Evolutionary conservation across 1,140 invertebrate genomes (phyloP), one percentile per base, ranked within the genome.

Genomic region (Drosophila insularis): DNA sequence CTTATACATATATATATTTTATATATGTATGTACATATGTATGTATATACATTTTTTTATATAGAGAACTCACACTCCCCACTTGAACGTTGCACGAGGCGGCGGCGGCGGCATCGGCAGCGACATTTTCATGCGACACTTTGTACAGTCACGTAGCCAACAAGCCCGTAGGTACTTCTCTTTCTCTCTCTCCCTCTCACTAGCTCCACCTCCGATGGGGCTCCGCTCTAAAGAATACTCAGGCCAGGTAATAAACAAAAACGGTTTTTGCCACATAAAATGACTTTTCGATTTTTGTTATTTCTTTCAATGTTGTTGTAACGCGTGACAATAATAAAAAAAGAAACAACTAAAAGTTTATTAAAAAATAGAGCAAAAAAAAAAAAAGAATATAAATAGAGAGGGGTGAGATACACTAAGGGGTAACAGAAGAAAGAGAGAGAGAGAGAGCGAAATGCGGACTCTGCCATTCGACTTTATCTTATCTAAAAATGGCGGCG

Each of bases 81-180:
- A 86, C 80, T 86, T 80, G 75, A 86, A 75, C 61, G 54, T 62
- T 79, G 65, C 81, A 86, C 81, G 70, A 77, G 74, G 69, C 60
- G 46, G 54, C 68, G 60, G 55, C 63, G 1, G 40, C 40, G 73
- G 66, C 60, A 43, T 46, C 68, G 60, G 50, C 61, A 10, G 43
- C 43, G 43, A 46, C 17, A 14, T 43, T 43, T 43, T 43, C n/a
- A 76, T 72, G 59, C 59, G 69, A 35, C 55, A 75, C 78, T 81
- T 87, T 62, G 84, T 87, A 87, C 84, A 87, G 84, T 87, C 82
- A 87, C 82, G 84, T 87, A 87, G 80, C 35, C 82, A 71, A 61
- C 27, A 43, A 37, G 64, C 58, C 27, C 6, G 27, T 27, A 19
- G 35, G 31, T 37, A 31, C 21, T 27, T 13, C 10, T 23, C 32